Conservation (phyloP, 2,888 invertebrate genomes). For the Neoitamus cyanurus region DNA sequence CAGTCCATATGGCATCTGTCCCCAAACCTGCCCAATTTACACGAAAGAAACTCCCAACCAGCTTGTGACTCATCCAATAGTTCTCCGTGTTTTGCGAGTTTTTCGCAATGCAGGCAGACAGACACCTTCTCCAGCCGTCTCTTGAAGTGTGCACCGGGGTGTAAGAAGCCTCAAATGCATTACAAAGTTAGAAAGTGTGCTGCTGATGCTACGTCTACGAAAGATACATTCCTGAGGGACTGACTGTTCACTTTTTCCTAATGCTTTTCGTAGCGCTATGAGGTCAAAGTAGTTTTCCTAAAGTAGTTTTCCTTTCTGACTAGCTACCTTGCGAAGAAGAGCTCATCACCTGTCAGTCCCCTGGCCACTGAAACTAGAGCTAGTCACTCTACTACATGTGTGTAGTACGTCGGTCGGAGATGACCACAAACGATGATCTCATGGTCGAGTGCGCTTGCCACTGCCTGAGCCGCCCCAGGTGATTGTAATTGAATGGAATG, state of each 20-base stretch:
- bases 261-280: neutral
- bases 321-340: neutral
- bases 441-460: conserved; percentile 30
- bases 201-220: neutral
- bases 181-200: conserved; percentile 20
- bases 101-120: conserved; percentile 13
- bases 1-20: neutral
- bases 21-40: neutral
- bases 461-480: neutral
- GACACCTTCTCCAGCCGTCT: neutral
- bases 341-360: neutral
- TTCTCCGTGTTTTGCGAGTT: neutral
- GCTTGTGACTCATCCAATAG: neutral
- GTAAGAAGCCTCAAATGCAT: neutral
- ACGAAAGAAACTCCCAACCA: neutral
- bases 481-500: neutral
- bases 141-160: neutral
- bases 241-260: neutral
- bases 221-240: neutral
- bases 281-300: neutral
- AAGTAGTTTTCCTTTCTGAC: neutral
- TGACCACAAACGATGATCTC: conserved; percentile 32
- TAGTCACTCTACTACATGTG: neutral
- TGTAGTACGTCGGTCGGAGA: neutral
- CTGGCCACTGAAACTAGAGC: neutral